These are phyloP conservation scores for Acleris cristana DNA, from an alignment of 2,888 invertebrate species.

Conservation along the genomic window DNA sequence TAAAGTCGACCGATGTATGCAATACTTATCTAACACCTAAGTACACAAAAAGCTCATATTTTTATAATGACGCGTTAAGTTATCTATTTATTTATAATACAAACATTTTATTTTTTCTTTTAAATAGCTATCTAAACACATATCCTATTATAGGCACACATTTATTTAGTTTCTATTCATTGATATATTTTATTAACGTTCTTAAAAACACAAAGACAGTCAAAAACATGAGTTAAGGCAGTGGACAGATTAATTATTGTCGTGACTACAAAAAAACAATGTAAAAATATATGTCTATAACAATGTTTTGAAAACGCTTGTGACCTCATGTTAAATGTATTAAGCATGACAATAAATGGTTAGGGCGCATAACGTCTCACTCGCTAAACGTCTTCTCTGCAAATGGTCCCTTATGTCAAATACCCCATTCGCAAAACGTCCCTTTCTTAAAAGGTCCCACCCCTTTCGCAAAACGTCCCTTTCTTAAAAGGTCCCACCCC, in stretches of 20 bases:
- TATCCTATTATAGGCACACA: slow-evolving; percentile 76
- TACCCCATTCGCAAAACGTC: too few relatives aligned
- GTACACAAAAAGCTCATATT: slow-evolving; percentile 65
- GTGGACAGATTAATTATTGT: slow-evolving; percentile 46
- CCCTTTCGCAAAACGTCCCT: too few relatives aligned
- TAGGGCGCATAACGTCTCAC: too few relatives aligned
- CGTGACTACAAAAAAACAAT: slow-evolving; percentile 26
- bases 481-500: too few relatives aligned
- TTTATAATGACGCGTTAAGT: slow-evolving; percentile 59
- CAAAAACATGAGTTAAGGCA: slow-evolving; percentile 41
- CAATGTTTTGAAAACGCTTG: not conserved
- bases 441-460: too few relatives aligned
- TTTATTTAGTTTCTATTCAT: slow-evolving; percentile 57
- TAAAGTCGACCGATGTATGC: slow-evolving; percentile 10
- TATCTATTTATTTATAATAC: slow-evolving; percentile 56
- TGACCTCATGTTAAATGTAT: too few relatives aligned
- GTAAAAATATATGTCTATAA: slow-evolving; percentile 1
- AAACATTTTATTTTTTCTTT: slow-evolving; percentile 56
- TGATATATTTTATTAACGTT: slow-evolving; percentile 18
- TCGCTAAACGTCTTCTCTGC: too few relatives aligned
- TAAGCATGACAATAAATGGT: too few relatives aligned
- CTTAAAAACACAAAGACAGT: slow-evolving; percentile 19
- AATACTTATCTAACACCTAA: slow-evolving; percentile 44
- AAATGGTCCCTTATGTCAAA: too few relatives aligned
- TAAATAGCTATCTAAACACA: slow-evolving; percentile 65